These are phyloP conservation scores for Parnassius glacialis DNA, from an alignment of 2,888 invertebrate genomes.

Conservation along the genomic window DNA sequence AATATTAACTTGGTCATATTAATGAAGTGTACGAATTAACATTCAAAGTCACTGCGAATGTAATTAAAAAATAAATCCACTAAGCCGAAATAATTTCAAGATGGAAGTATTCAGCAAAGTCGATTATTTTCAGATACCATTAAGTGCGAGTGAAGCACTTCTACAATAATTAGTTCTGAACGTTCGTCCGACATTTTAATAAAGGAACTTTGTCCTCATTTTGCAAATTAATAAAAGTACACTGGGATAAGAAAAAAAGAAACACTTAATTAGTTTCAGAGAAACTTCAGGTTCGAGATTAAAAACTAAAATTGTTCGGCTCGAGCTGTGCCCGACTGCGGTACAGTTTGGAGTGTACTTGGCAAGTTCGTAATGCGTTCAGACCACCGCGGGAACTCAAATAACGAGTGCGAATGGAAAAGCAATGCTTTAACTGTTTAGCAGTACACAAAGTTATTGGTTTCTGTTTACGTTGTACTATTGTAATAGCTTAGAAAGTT, in stretches of 20 bases:
- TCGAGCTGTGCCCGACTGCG: constrained; percentile 7
- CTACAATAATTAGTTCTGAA: constrained; percentile 10
- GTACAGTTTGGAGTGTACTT: constrained; percentile 26
- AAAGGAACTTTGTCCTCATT: constrained; percentile 26
- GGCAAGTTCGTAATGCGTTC: constrained; percentile 28
- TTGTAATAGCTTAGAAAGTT: constrained; percentile 23
- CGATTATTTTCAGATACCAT: constrained; percentile 1
- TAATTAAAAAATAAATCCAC: too few species aligned
- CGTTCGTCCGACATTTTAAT: constrained; percentile 15
- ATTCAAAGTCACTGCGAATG: too few species aligned
- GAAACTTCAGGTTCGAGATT: constrained; percentile 33
- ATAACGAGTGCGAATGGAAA: constrained; percentile 27
- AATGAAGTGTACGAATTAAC: too few species aligned
- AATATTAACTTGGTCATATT: too few species aligned
- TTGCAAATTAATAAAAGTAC: constrained; percentile 22
- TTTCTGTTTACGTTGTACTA: constrained; percentile 23
- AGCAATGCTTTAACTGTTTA: constrained; percentile 25
- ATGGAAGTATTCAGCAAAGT: neutral
- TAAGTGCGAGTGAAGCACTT: constrained; percentile 5
- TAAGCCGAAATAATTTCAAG: too few species aligned
- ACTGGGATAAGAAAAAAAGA: constrained; percentile 31
- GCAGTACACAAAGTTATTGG: constrained; percentile 25
- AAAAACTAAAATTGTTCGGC: constrained; percentile 34
- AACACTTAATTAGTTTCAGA: constrained; percentile 35
- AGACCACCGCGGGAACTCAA: constrained; percentile 25